Evolutionary conservation across 2,888 invertebrate species (phyloP), one percentile per base, ranked within the genome.

Genomic region (Heliconius aoede): DNA sequence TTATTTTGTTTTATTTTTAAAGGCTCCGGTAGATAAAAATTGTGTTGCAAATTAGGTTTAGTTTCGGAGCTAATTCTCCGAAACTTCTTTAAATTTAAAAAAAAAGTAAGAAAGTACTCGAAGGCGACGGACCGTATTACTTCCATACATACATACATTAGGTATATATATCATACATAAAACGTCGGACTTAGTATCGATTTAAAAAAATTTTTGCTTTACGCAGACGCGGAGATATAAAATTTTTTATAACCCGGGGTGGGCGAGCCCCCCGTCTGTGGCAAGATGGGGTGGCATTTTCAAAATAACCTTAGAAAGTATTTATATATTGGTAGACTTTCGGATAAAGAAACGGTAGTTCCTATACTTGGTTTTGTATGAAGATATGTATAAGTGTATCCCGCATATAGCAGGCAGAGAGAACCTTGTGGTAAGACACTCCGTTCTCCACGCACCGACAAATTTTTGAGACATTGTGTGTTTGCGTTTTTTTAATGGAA

Each of bases 211-310:
- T 79, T 79, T 81, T 86, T 84, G 72, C 74, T 81, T 78, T 82
- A 85, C 86, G 86, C 85, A 86, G 85, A 82, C 86, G 86, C 86
- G 83, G 76, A 82, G 89, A 83, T 90, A 91, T 92, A 91, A 92
- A 89, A 83, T 77, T 82, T 87, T 91, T 92, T 91, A 91, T 86
- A 84, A 84, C 79, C 82, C 83, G 15, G 21, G 30, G 62, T 30
- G 62, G 62, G 83, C 82, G 80, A 18, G 80, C 58, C 81, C 84
- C 79, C 79, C 83, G 79, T 80, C 84, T 83, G 82, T 83, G 68
- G 73, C 74, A 51, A 32, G 60, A 30, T n/a, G 64, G 64, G 73
- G 64, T 32, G 73, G 64, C 51, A 30, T 72, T 72, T 62, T 72
- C 26, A 72, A 72, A 65, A 69, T 69, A 69, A 7, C 64, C 64